Base-by-base conservation (phyloP, 2,113 vertebrate genomes). In the Rhinopomastus cyanomelas region DNA sequence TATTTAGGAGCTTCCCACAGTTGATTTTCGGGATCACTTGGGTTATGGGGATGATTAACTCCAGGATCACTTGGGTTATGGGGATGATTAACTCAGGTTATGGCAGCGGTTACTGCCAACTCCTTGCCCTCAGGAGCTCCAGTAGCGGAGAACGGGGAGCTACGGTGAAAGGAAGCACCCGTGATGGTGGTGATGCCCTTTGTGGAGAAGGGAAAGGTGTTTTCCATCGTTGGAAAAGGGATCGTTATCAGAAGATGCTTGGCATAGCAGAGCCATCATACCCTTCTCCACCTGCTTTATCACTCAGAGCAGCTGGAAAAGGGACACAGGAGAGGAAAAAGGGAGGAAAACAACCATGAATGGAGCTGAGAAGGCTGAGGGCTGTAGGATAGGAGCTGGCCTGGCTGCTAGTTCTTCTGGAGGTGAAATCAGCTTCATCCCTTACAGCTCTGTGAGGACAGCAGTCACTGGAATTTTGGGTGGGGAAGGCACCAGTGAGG, bases 201-300 rank as follows among this genome's bases (percentile, higher is more conserved):
- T 16, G 26, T 5, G 1, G 49, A 68, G 56, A 59, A 55, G 42
- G 42, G 19, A 19, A 18, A 23, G 36, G 29, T 7, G 14, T 72
- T 79, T 64, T 59, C 76, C 37, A 30, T 9, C 1, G 1, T 16
- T 27, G 14, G 80, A 27, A 49, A 8, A 17, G 0, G 2, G 14
- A 17, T 29, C 1, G 71, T 21, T 16, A 8, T 1, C 0, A 2
- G 48, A 36, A 44, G 66, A 7, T 1, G 20, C 51, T 67, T 32
- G 1, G 0, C 7, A 0, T 8, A 26, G 11, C 0, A 1, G 68
- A 81, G 77, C 55, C 25, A 8, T 6, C 1, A 4, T 0, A 2
- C 39, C 71, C 51, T 73, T 81, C 48, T 56, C 48, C n/a, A 16
- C 62, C 55, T 6, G 0, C 32, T 52, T 60, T 30, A 51, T 44